A percentile compares a stretch with the other conserved stretches of the same genome.
phyloP scores from a whole-genome alignment of 1,140 invertebrate genomes.

The Listronotus oregonensis region DNA sequence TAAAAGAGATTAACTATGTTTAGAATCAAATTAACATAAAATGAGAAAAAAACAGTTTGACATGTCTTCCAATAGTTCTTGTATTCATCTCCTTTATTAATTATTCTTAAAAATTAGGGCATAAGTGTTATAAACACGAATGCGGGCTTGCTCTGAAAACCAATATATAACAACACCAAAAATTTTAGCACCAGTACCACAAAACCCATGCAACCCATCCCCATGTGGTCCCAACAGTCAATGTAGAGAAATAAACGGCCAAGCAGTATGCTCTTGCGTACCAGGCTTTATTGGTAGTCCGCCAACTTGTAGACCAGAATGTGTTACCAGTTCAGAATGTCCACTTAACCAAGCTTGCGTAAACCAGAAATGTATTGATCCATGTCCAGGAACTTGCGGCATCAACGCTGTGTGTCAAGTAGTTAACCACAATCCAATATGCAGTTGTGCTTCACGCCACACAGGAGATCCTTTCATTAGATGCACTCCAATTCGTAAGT shows the following conservation, averaged over 20 bases:
- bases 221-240: constrained; percentile 62
- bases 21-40: no score
- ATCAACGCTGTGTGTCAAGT: constrained; percentile 67
- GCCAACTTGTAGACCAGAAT: constrained; percentile 69
- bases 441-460: constrained; percentile 64
- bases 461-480: constrained; percentile 74
- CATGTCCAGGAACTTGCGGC: constrained; percentile 51
- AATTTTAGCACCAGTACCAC: constrained; percentile 39
- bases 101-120: no score
- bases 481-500: constrained; percentile 54
- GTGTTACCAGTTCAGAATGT: constrained; percentile 70
- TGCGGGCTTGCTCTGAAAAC: not conserved
- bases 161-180: not conserved
- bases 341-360: constrained; percentile 67
- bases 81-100: no score
- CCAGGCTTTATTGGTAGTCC: constrained; percentile 66
- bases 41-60: no score
- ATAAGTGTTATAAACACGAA: no score
- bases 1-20: no score
- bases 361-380: constrained; percentile 69
- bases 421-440: constrained; percentile 59
- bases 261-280: constrained; percentile 63
- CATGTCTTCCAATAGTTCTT: no score
- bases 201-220: constrained; percentile 70
- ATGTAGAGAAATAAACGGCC: no score